Evolutionary conservation across 2,888 invertebrate genomes (phyloP).

Genomic region (Lagria hirta): DNA sequence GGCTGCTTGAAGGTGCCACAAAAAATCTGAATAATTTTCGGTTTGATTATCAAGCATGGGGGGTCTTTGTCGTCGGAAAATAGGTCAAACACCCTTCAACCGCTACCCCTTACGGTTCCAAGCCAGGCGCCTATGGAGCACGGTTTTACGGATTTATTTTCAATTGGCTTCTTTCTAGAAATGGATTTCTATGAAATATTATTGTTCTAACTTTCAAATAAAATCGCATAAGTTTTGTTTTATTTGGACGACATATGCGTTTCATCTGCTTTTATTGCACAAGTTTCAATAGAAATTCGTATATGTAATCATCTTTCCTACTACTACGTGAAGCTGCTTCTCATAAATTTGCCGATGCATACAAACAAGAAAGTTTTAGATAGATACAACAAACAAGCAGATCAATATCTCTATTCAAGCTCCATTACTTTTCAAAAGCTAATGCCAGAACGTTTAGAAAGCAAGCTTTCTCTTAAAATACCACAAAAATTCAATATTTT

Average conservation of each 20-base stretch:
- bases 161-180: too few species aligned
- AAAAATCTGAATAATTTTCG: constrained; percentile 45
- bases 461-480: too few species aligned
- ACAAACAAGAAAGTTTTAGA: too few species aligned
- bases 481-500: too few species aligned
- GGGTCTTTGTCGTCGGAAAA: constrained; percentile 11
- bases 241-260: constrained; percentile 34
- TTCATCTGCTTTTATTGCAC: constrained; percentile 27
- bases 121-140: too few species aligned
- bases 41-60: constrained; percentile 12
- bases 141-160: constrained; percentile 9
- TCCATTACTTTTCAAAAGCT: too few species aligned
- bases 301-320: constrained; percentile 21
- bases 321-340: constrained; percentile 13
- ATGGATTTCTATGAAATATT: too few species aligned
- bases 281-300: constrained; percentile 21
- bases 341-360: constrained; percentile 6
- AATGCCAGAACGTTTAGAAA: too few species aligned
- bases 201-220: constrained; percentile 7
- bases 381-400: too few species aligned
- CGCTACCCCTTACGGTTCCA: too few species aligned
- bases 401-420: too few species aligned
- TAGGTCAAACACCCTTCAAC: constrained; percentile 22
- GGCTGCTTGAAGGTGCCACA: constrained; percentile 29
- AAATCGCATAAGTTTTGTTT: constrained; percentile 32